Base-by-base conservation (phyloP, 1,140 invertebrate species). In the Ruditapes philippinarum region DNA sequence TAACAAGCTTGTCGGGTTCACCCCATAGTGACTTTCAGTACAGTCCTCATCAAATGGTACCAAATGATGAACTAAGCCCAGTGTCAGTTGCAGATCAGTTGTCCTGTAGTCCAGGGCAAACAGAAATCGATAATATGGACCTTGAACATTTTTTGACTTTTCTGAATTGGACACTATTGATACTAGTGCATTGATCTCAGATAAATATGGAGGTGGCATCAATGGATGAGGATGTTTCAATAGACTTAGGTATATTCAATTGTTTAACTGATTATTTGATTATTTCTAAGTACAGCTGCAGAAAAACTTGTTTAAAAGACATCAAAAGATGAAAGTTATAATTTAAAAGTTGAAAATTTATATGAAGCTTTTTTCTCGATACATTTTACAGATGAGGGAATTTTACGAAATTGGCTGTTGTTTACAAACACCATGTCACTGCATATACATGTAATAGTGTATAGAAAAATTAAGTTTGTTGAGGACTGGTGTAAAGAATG, bases 131-230 rank as follows among this genome's bases (percentile, higher is more conserved):
- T 31, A 70, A 90, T 74, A 74, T 94, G 19, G 91, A 91, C 40
- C 82, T 93, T 40, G 92, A 94, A 68, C 90, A 94, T 70, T 92
- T n/a, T n/a, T 93, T 87, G 89, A 93, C 60, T 86, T 94, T 38
- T 79, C 78, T 42, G 91, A 89, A 36, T 82, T 91, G 79, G 70
- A 65, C 74, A 87, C 82, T n/a, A 81, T 87, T 62, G 83, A 87
- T 54, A 25, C 62, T 7, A 82, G 54, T 62, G 57, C 38, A 38
- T 19, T 86, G 14, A 68, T 89, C 22, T 36, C 49, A 40, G 89
- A 62, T 38, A 25, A 70, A 7, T 51, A 22, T 19, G 73, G 74
- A 60, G 31, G 33, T 40, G 73, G 80, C 40, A 76, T 81, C n/a
- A 57, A n/a, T 82, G 22, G 79, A 89, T 62, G 91, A 91, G 51